Conservation (phyloP, 2,797 vertebrate genomes). For the Acipenser transmontanus region DNA sequence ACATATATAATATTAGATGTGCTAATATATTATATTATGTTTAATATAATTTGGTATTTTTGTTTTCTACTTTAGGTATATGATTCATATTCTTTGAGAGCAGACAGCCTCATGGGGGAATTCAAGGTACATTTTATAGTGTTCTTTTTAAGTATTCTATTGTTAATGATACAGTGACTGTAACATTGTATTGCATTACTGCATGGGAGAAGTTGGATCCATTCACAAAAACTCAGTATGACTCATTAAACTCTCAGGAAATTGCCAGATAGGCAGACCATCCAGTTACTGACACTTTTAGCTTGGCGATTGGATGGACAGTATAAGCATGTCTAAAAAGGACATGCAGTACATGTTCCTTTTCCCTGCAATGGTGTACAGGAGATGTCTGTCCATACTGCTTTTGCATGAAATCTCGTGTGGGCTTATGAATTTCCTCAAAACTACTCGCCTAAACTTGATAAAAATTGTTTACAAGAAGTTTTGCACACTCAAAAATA, state of each 20-base stretch:
- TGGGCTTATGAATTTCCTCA: too few species aligned
- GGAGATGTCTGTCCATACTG: too few species aligned
- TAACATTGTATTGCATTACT: neutral
- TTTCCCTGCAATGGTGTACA: too few species aligned
- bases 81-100: slow-evolving; percentile 58
- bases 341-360: too few species aligned
- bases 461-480: too few species aligned
- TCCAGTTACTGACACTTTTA: neutral
- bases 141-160: neutral
- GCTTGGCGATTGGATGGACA: neutral
- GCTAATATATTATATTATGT: neutral
- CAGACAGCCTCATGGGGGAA: slow-evolving; percentile 61
- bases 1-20: neutral
- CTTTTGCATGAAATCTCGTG: too few species aligned
- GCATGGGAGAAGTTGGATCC: neutral
- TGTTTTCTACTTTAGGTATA: slow-evolving; percentile 46
- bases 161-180: neutral
- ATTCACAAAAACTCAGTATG: neutral
- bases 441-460: too few species aligned
- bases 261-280: too few species aligned
- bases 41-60: neutral
- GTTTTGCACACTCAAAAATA: too few species aligned
- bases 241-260: too few species aligned
- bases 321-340: neutral
- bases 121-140: slow-evolving; percentile 53